Evolutionary conservation across 2,113 vertebrate species (phyloP).

Genomic region (Perccottus glenii): DNA sequence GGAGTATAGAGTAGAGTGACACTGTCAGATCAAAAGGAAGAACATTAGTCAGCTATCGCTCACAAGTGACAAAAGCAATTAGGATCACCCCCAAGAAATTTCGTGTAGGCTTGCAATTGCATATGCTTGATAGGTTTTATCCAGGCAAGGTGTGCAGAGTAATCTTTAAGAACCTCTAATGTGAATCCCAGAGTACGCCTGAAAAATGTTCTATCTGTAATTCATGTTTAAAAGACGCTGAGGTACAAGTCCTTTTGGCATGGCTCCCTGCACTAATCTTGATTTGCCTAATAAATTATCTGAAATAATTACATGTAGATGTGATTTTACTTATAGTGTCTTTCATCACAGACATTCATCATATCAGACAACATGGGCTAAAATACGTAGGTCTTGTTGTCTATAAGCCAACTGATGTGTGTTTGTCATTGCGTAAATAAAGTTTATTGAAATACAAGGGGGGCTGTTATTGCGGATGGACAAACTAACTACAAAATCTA

Average conservation of each 20-base stretch:
- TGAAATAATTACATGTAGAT: background rate
- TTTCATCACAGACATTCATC: background rate
- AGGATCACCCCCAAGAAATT: constrained; percentile 54
- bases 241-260: constrained; percentile 13
- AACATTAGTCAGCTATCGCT: constrained; percentile 72
- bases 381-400: no score
- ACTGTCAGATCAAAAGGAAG: constrained; percentile 52
- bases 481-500: no score
- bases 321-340: background rate
- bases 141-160: constrained; percentile 29
- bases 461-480: no score
- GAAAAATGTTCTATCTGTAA: constrained; percentile 38
- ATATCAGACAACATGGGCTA: no score
- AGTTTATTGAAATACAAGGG: no score
- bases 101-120: constrained; percentile 63
- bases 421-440: no score
- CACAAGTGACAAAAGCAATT: constrained; percentile 70
- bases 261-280: background rate
- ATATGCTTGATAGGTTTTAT: constrained; percentile 69
- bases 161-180: constrained; percentile 46
- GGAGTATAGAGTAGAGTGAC: constrained; percentile 60
- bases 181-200: constrained; percentile 41
- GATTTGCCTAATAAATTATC: background rate
- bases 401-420: no score
- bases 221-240: constrained; percentile 46